Percentiles rank a stretch among this genome's conserved stretches.
Conservation (phyloP, 2,113 vertebrate genomes). For the Phycodurus eques region DNA sequence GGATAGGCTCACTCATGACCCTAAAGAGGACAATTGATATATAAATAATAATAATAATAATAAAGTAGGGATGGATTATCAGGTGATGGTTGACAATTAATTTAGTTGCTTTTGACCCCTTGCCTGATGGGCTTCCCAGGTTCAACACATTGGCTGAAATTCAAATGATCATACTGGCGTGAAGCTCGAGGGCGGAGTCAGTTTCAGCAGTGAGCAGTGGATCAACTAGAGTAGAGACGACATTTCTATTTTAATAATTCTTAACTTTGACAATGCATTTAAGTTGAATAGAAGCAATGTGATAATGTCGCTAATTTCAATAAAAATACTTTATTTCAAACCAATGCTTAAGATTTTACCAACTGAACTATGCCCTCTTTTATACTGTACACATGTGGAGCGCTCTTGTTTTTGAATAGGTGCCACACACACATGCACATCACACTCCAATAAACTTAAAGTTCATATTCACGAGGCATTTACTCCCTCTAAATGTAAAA, state of each 20-base stretch:
- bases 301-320: not conserved
- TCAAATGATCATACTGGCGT: not conserved
- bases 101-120: conserved; percentile 38
- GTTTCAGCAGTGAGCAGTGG: not conserved
- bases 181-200: not conserved
- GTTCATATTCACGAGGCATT: not conserved
- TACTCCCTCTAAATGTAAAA: not conserved
- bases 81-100: not conserved
- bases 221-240: no score
- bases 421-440: no score
- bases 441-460: not conserved
- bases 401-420: not conserved
- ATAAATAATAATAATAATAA: conserved; percentile 19
- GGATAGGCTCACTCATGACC: not conserved
- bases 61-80: conserved; percentile 12
- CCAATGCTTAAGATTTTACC: not conserved
- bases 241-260: not conserved
- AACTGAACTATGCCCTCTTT: not conserved
- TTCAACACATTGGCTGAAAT: conserved; percentile 12
- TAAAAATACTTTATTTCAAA: not conserved
- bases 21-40: not conserved
- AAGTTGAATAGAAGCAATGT: not conserved
- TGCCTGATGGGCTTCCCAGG: conserved; percentile 30
- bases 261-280: no score
- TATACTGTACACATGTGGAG: not conserved